A percentile compares a stretch with the other conserved stretches of the same genome.
These are phyloP conservation scores for Lepus oiostolus DNA, from an alignment of 2,797 vertebrate genomes.

Conservation along the genomic window DNA sequence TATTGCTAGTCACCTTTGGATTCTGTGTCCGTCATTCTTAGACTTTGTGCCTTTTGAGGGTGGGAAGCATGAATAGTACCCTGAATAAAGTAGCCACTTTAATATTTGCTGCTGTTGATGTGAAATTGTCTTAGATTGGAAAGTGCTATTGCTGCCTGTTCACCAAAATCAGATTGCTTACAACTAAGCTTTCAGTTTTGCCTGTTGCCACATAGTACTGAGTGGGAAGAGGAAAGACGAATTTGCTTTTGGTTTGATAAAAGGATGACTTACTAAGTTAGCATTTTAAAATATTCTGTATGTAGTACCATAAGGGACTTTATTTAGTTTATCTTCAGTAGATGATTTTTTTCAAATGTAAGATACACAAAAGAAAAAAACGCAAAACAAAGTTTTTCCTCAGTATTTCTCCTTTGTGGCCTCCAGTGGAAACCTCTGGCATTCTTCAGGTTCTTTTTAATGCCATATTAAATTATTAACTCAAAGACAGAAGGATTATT, in stretches of 20 bases:
- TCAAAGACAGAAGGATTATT: slow-evolving; percentile 35
- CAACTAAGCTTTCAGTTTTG: slow-evolving; percentile 22
- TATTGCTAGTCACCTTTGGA: slow-evolving; percentile 5
- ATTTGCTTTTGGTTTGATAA: slow-evolving; percentile 9
- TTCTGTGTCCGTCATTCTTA: slow-evolving; percentile 17
- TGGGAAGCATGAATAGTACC: not conserved
- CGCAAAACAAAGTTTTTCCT: not conserved
- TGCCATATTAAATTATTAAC: slow-evolving; percentile 33
- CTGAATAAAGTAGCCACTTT: not conserved
- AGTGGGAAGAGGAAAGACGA: not conserved
- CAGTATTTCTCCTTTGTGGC: slow-evolving; percentile 42
- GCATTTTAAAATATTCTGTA: slow-evolving; percentile 35
- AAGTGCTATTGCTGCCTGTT: slow-evolving; percentile 28
- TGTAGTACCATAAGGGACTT: not conserved
- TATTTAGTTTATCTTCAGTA: slow-evolving; percentile 22
- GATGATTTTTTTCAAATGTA: slow-evolving; percentile 46
- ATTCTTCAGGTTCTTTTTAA: slow-evolving; percentile 32
- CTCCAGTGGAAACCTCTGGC: slow-evolving; percentile 19
- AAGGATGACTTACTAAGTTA: slow-evolving; percentile 32
- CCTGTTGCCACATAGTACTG: not conserved
- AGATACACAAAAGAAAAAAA: not conserved
- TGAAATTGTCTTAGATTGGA: slow-evolving; percentile 36
- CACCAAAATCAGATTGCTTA: not conserved
- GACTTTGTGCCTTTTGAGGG: not conserved
- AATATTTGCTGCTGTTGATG: slow-evolving; percentile 52